Base-by-base conservation (phyloP, 1,140 invertebrate genomes). In the Dinothrombium tinctorium region DNA sequence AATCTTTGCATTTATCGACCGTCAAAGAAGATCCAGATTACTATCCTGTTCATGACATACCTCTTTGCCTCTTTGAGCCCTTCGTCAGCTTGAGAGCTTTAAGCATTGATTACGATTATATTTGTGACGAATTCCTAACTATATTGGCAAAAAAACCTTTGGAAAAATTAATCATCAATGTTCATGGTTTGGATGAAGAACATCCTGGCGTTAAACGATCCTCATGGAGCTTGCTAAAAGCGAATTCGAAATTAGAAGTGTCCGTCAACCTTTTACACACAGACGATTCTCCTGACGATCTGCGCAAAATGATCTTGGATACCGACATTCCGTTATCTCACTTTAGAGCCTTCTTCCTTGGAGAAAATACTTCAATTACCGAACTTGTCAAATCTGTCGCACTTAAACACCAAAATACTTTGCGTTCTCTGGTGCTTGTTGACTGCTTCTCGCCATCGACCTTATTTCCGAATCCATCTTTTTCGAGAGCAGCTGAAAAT, bases 221-320 rank as follows among this genome's bases (percentile, higher is more conserved):
- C 2, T 65, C 68, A n/a, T 78, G 75, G 75, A 54, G 61, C 25
- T 49, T 54, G 26, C 68, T 77, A 36, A 58, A 60, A 32, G 52
- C 57, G 17, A 59, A 64, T 46, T 66, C 65, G 55, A 54, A 58
- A 32, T 69, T 76, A 46, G 63, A 71, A 49, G 58, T 80, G 19
- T 67, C 73, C 41, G 50, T 80, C 9, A 72, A 67, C 35, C 56
- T 78, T n/a, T 66, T 77, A 42, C 73, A 78, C 55, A 74, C 74
- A 11, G 70, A 71, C 44, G 65, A 69, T 48, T 73, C 71, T 37
- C 65, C 74, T 6, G 59, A 63, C 44, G 56, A 65, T 33, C 53
- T 77, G 31, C 62, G 74, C 25, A 51, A 58, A 9, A 58, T 68
- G 40, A 71, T 80, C 47, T 58, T 79, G 3, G 64, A 65, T 44